Conservation (phyloP, 2,888 invertebrate species). For the Trissoscelio sp. region DNA sequence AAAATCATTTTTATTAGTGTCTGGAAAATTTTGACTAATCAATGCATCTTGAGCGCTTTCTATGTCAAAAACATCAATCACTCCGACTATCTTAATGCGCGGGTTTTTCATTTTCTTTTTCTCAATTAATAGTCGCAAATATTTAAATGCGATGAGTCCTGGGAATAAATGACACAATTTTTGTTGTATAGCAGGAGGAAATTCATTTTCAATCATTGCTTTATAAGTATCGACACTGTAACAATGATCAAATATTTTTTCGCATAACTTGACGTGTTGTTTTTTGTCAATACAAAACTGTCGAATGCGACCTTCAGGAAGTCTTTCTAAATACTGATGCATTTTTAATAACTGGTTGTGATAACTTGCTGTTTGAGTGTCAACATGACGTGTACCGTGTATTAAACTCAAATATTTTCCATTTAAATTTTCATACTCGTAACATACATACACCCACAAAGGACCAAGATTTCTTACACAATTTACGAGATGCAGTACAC, state of each 20-base stretch:
- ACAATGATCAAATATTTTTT: constrained; percentile 10
- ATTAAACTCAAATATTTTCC: constrained; percentile 40
- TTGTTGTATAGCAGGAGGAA: no score
- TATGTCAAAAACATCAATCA: background rate
- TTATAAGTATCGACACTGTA: constrained; percentile 62
- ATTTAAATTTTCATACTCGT: constrained; percentile 51
- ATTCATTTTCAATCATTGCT: no score
- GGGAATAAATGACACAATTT: no score
- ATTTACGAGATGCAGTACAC: constrained; percentile 41
- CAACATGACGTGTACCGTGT: constrained; percentile 59
- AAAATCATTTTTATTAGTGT: no score
- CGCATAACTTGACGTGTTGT: constrained; percentile 52
- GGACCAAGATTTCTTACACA: constrained; percentile 53
- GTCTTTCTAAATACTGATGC: constrained; percentile 36
- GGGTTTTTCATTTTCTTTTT: constrained; percentile 14
- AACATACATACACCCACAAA: constrained; percentile 60
- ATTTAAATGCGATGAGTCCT: no score
- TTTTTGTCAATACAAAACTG: constrained; percentile 6
- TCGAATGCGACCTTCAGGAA: constrained; percentile 40
- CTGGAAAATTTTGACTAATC: constrained; percentile 26
- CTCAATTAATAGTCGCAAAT: no score
- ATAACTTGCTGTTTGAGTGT: constrained; percentile 41
- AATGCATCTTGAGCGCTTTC: background rate
- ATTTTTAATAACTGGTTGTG: constrained; percentile 51
- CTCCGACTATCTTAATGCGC: constrained; percentile 28